Base-by-base conservation (phyloP, 30 jellyfish, hydroid and myxozoan species). In the Mastigias papua region DNA sequence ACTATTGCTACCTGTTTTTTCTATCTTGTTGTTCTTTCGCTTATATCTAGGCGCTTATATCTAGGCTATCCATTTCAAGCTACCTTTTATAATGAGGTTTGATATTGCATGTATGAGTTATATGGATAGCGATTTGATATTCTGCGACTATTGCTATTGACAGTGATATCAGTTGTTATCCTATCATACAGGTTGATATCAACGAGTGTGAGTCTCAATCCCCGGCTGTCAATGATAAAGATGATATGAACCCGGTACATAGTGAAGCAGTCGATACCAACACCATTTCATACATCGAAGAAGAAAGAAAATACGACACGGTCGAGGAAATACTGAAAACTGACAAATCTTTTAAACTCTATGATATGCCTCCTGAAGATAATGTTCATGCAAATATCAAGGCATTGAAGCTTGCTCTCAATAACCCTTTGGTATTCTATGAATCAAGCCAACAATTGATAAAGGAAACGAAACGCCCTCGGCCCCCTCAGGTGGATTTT, bases 331-430 rank as follows among this genome's bases (percentile, higher is more conserved):
- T 83, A 34, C 54, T 83, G 2, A 48, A 73, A 19, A 83, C 76
- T 4, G 92, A 83, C n/a, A 86, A 82, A 5, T 21, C 60, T 13
- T 30, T 22, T 23, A 72, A 69, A 27, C 71, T 54, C 48, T 37
- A 51, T 25, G 94, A 86, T 29, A 48, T 76, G 2, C 94, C 89
- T 34, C 71, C 89, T 10, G 89, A 29, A n/a, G 57, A 25, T 23
- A 82, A 74, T 34, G 23, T 86, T 22, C 57, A 71, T 11, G 94
- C 84, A 4, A 76, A 74, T 67, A 28, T 86, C 48, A 76, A 73
- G 16, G 94, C 94, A 46, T 54, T 86, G 69, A 78, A 73, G 65
- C 73, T 72, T 21, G 94, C 94, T 0, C 46, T 86, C 13, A 31
- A 58, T 1, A 86, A 86, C 48, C 89, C 89, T 7, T 74, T 86